Conservation (phyloP, 2,797 vertebrate species). For the Caiman crocodilus region DNA sequence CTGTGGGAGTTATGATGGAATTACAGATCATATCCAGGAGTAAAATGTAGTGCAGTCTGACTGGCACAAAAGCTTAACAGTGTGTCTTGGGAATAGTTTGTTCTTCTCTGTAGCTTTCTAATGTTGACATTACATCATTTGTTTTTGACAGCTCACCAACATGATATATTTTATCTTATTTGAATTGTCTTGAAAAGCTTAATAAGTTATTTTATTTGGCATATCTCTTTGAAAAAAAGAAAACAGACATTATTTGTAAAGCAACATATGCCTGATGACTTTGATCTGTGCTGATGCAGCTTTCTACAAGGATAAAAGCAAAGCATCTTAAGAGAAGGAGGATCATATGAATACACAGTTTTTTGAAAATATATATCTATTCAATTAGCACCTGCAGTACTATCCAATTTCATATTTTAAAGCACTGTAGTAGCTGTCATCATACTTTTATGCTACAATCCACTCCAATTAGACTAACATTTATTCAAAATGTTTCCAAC, state of each 20-base stretch:
- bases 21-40: not conserved
- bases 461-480: slow-evolving; percentile 9
- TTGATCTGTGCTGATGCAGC: slow-evolving; percentile 35
- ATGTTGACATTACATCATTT: slow-evolving; percentile 59
- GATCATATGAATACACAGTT: slow-evolving; percentile 11
- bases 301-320: slow-evolving; percentile 14
- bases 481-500: slow-evolving; percentile 46
- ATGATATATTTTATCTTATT: slow-evolving; percentile 48
- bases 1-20: not conserved
- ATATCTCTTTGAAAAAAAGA: slow-evolving; percentile 27
- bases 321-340: slow-evolving; percentile 35
- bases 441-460: slow-evolving; percentile 20
- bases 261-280: slow-evolving; percentile 33
- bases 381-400: slow-evolving; percentile 31
- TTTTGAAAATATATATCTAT: slow-evolving; percentile 50
- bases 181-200: slow-evolving; percentile 56
- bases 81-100: slow-evolving; percentile 29
- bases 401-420: slow-evolving; percentile 59
- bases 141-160: slow-evolving; percentile 53
- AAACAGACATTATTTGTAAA: slow-evolving; percentile 54
- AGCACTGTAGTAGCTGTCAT: slow-evolving; percentile 45
- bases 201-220: slow-evolving; percentile 35
- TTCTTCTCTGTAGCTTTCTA: slow-evolving; percentile 35
- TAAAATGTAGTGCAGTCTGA: not conserved
- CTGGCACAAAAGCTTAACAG: slow-evolving; percentile 34